phyloP scores from a whole-genome alignment of 2,113 vertebrate genomes.

The Melanerpes aurifrons region DNA sequence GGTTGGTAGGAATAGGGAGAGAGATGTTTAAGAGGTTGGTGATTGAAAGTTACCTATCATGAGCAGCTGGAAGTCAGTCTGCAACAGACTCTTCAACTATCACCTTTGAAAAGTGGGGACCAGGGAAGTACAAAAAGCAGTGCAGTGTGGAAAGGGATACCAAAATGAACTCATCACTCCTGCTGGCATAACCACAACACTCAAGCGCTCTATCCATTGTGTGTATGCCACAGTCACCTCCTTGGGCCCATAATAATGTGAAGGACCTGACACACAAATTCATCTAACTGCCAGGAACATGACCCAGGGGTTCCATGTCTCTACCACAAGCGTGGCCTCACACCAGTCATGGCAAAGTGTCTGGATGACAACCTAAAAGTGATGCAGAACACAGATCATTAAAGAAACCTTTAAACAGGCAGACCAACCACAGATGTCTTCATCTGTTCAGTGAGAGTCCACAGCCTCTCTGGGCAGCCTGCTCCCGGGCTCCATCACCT shows the following conservation, averaged over 20 bases:
- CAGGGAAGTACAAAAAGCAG: neutral
- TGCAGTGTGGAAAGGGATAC: neutral
- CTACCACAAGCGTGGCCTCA: neutral
- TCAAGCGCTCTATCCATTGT: neutral
- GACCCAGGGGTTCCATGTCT: neutral
- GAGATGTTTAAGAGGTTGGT: neutral
- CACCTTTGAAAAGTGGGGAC: neutral
- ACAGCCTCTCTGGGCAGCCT: too few species aligned
- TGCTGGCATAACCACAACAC: neutral
- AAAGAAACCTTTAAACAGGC: neutral
- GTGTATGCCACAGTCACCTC: neutral
- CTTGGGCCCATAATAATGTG: neutral
- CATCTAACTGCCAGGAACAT: neutral
- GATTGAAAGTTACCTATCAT: neutral
- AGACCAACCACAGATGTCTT: neutral
- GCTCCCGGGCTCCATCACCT: too few species aligned
- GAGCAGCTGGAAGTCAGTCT: neutral
- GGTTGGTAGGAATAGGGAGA: slow-evolving; percentile 23
- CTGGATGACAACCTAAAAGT: neutral
- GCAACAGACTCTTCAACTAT: neutral
- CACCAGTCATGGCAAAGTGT: neutral
- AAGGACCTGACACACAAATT: neutral
- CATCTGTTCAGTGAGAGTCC: neutral
- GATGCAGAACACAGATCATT: neutral
- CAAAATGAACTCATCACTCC: neutral